Percentiles rank a stretch among this genome's conserved stretches.
phyloP scores from a whole-genome alignment of 2,797 vertebrate species.

The Lophius americanus region DNA sequence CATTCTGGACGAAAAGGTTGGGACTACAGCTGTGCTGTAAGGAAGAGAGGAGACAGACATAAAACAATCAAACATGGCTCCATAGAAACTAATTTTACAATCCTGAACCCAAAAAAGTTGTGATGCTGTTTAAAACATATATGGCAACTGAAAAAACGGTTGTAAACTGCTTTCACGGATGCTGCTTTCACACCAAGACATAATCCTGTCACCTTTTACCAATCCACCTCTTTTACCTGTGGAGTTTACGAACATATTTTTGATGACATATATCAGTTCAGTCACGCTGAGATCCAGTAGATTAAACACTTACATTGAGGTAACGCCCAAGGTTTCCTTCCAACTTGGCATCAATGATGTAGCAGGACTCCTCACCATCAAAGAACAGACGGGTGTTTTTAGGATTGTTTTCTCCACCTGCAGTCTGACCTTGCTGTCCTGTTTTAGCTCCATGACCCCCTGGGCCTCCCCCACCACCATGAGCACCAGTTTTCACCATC shows the following conservation, averaged over 20 bases:
- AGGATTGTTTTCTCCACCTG: constrained; percentile 77
- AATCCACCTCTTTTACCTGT: too few species aligned
- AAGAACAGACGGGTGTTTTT: constrained; percentile 93
- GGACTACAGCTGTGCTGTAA: constrained; percentile 97
- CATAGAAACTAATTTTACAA: background rate
- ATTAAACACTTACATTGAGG: constrained; percentile 87
- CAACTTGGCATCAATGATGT: constrained; percentile 98
- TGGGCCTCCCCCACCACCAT: constrained; percentile 75
- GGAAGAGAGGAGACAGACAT: constrained; percentile 9
- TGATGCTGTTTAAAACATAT: too few species aligned
- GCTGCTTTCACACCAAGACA: too few species aligned
- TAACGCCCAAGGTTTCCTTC: constrained; percentile 97
- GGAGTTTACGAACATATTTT: too few species aligned
- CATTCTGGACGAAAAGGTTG: constrained; percentile 98
- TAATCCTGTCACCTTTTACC: too few species aligned
- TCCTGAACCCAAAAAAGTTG: too few species aligned
- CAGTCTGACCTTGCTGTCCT: constrained; percentile 72
- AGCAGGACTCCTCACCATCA: constrained; percentile 96
- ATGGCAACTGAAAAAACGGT: background rate
- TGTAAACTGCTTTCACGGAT: background rate
- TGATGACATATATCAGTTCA: too few species aligned
- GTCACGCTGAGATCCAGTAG: background rate
- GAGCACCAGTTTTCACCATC: constrained; percentile 87
- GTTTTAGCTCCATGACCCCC: constrained; percentile 79
- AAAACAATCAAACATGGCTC: background rate